Percentiles rank a stretch among this genome's conserved stretches.
These are phyloP conservation scores for Potorous gilbertii DNA, from an alignment of 2,797 vertebrate species.

Conservation along the genomic window DNA sequence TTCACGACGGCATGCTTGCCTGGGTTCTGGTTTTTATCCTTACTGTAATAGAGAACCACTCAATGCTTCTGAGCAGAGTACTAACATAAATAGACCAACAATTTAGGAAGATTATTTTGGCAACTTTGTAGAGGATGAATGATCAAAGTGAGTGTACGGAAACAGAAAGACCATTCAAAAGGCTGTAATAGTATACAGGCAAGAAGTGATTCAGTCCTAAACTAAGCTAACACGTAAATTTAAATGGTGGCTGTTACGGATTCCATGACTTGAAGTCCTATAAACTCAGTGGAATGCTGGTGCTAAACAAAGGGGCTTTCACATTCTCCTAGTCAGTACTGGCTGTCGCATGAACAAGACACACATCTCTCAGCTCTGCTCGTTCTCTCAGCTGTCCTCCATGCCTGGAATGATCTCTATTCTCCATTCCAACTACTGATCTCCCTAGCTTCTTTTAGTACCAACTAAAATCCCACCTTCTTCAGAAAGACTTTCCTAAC, in stretches of 20 bases:
- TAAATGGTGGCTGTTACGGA: background rate
- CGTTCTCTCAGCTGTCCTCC: background rate
- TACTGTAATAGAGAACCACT: background rate
- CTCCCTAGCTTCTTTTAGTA: background rate
- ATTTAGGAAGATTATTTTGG: background rate
- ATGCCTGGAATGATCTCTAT: background rate
- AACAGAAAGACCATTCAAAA: background rate
- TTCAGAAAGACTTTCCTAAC: background rate
- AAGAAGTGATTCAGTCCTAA: background rate
- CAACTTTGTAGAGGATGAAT: background rate
- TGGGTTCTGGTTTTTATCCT: background rate
- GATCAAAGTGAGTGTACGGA: background rate
- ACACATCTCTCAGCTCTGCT: background rate
- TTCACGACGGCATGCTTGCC: background rate
- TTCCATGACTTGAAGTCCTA: background rate
- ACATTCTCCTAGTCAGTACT: background rate
- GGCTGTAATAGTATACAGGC: background rate
- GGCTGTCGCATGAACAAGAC: background rate
- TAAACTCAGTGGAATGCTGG: background rate
- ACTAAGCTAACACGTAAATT: background rate
- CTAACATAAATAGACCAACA: background rate
- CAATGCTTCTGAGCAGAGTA: background rate
- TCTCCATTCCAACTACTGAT: background rate
- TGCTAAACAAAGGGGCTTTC: background rate
- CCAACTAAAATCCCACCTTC: background rate